phyloP scores from a whole-genome alignment of 2,888 invertebrate genomes.

The Drosophila histrio region DNA sequence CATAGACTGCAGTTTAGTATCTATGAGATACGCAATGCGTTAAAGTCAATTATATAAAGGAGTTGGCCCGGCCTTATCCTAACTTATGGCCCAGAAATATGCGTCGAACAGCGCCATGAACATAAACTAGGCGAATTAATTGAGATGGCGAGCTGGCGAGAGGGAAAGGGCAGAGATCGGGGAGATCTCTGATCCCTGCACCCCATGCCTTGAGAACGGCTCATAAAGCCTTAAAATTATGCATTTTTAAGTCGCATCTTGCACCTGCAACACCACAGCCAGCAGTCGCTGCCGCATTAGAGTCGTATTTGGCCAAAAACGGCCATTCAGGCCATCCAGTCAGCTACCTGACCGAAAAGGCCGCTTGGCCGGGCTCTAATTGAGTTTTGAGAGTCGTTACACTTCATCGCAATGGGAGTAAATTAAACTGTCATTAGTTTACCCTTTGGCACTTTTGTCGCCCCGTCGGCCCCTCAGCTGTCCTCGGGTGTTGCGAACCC shows the following conservation, averaged over 20 bases:
- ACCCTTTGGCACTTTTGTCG: constrained; percentile 78
- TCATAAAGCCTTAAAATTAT: constrained; percentile 71
- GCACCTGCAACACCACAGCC: constrained; percentile 56
- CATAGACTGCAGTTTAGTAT: constrained; percentile 46
- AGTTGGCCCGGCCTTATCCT: constrained; percentile 54
- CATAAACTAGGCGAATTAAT: constrained; percentile 77
- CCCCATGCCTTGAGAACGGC: constrained; percentile 26
- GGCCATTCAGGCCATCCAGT: constrained; percentile 29
- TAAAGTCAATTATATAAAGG: constrained; percentile 63
- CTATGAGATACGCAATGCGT: constrained; percentile 71
- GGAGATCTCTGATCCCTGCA: not conserved
- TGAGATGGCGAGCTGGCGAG: constrained; percentile 47
- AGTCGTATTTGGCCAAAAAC: constrained; percentile 64
- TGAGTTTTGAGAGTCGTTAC: constrained; percentile 76
- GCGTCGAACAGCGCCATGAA: constrained; percentile 59
- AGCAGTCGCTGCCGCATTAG: constrained; percentile 45
- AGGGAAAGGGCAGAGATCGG: not conserved
- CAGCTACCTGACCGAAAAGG: constrained; percentile 32
- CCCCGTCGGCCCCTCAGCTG: constrained; percentile 28
- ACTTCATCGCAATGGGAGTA: constrained; percentile 80
- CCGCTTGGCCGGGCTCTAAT: constrained; percentile 55
- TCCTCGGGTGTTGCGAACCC: constrained; percentile 40
- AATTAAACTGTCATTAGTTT: constrained; percentile 84
- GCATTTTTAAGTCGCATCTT: constrained; percentile 59
- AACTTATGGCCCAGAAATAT: constrained; percentile 70